These are phyloP conservation scores for Dryobota labecula DNA, from an alignment of 2,888 invertebrate genomes.

Conservation along the genomic window DNA sequence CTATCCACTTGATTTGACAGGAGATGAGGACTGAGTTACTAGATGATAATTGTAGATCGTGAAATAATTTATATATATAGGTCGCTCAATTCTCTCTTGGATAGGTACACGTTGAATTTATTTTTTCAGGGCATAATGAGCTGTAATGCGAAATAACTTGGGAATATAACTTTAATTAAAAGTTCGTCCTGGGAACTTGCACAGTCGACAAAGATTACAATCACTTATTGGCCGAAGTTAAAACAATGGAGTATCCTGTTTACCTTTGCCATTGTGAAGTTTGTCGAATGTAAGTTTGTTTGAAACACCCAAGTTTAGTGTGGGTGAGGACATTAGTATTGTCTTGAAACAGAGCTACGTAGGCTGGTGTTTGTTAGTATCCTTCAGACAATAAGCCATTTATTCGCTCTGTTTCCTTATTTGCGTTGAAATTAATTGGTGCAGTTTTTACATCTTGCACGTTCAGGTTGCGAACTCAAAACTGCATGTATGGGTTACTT, in stretches of 20 bases:
- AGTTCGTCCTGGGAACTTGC: constrained; percentile 53
- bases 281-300: constrained; percentile 63
- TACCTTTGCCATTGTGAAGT: constrained; percentile 65
- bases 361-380: constrained; percentile 58
- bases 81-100: constrained; percentile 13
- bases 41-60: constrained; percentile 16
- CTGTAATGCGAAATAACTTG: constrained; percentile 48
- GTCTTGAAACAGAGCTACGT: constrained; percentile 61
- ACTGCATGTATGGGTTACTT: neutral
- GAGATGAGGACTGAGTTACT: constrained; percentile 8
- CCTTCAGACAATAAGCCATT: constrained; percentile 69
- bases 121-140: constrained; percentile 46
- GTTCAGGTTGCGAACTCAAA: constrained; percentile 6
- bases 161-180: constrained; percentile 63
- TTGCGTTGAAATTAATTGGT: constrained; percentile 68
- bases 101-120: constrained; percentile 7
- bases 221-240: constrained; percentile 66
- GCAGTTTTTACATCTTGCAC: constrained; percentile 37
- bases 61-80: constrained; percentile 15
- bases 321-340: constrained; percentile 70
- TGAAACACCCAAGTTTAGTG: constrained; percentile 63
- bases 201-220: constrained; percentile 63
- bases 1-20: constrained; percentile 10
- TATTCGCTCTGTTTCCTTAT: constrained; percentile 66
- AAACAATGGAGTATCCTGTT: constrained; percentile 66